Conservation (phyloP, 2,888 invertebrate genomes). For the Glyphotaelius pellucidus region DNA sequence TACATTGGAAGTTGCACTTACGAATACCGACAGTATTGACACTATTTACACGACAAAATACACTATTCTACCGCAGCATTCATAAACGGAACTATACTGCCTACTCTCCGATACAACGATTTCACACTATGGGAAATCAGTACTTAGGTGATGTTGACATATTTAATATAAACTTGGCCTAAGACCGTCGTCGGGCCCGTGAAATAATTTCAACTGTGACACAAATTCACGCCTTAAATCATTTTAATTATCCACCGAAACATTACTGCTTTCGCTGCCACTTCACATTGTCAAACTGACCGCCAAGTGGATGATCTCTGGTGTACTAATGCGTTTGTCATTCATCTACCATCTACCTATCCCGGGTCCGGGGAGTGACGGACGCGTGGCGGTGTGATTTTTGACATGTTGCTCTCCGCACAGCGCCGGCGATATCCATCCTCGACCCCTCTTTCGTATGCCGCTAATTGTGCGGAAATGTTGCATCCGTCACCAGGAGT, state of each 20-base stretch:
- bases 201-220: background rate
- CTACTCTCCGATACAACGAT: too few relatives aligned
- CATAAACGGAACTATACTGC: too few relatives aligned
- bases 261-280: background rate
- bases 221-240: background rate
- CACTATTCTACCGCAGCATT: too few relatives aligned
- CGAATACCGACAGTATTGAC: too few relatives aligned
- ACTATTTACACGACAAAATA: too few relatives aligned
- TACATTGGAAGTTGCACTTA: too few relatives aligned
- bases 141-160: too few relatives aligned
- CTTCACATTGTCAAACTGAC: background rate
- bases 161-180: too few relatives aligned
- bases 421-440: background rate
- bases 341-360: background rate
- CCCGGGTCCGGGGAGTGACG: background rate
- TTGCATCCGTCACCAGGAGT: background rate
- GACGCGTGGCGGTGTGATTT: background rate
- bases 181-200: too few relatives aligned
- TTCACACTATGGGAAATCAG: too few relatives aligned
- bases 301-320: background rate
- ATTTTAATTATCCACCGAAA: background rate
- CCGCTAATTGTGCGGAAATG: slow-evolving; percentile 25
- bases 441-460: background rate
- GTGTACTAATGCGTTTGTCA: background rate
- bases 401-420: background rate